Evolutionary conservation across 1,140 invertebrate genomes (phyloP).

Genomic region (Capitella teleta): DNA sequence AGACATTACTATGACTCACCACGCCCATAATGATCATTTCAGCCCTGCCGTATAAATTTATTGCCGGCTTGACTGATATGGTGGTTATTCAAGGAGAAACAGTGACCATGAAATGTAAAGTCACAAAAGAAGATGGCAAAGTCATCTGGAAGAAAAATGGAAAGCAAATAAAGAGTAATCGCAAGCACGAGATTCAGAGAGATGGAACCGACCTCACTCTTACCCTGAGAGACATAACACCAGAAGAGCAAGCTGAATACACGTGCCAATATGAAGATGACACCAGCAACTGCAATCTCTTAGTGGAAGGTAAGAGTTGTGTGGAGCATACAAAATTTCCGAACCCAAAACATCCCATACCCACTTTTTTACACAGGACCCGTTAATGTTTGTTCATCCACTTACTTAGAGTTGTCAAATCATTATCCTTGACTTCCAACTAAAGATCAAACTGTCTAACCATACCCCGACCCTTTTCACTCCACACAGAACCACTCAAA

Average conservation of each 20-base stretch:
- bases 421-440: no score
- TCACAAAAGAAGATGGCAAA: conserved; percentile 31
- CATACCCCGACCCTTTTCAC: no score
- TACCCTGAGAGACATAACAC: conserved; percentile 5
- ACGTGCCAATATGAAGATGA: conserved; percentile 8
- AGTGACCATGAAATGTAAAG: conserved; percentile 42
- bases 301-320: conserved; percentile 12
- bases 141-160: conserved; percentile 42
- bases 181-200: conserved; percentile 13
- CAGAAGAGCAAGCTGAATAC: conserved; percentile 7
- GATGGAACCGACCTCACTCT: background rate
- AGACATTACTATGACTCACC: no score
- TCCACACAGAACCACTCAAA: no score
- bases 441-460: no score
- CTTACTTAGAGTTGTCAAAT: no score
- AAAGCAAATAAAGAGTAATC: conserved; percentile 20
- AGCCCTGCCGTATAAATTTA: conserved; percentile 26
- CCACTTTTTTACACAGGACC: no score
- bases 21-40: no score
- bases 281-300: background rate
- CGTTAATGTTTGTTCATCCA: no score
- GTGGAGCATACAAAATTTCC: no score
- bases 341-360: no score
- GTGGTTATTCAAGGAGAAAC: conserved; percentile 51
- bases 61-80: conserved; percentile 36